These are phyloP conservation scores for Drosophila anceps DNA, from an alignment of 2,888 invertebrate genomes.

Conservation along the genomic window DNA sequence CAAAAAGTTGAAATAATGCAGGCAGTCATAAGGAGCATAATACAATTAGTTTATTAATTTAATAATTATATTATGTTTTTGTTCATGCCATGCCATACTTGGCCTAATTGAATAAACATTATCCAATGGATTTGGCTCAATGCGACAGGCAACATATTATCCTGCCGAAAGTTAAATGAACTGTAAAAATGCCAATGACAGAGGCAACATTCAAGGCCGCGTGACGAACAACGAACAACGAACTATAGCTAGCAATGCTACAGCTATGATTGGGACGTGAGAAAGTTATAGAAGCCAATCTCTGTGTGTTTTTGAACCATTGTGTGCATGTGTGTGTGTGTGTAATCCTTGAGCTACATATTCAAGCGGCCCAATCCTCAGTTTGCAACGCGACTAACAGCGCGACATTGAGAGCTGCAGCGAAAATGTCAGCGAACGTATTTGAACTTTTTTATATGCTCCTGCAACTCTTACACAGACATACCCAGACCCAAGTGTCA, in stretches of 20 bases:
- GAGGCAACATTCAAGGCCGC: constrained; percentile 65
- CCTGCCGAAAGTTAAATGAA: constrained; percentile 70
- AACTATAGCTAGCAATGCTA: constrained; percentile 10
- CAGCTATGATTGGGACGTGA: constrained; percentile 29
- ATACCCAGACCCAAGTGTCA: constrained; percentile 40
- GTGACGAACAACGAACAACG: constrained; percentile 34
- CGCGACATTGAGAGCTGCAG: constrained; percentile 63
- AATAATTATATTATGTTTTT: background rate
- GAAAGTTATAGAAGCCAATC: constrained; percentile 30
- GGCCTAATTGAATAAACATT: background rate
- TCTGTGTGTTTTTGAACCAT: constrained; percentile 21
- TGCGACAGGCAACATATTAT: constrained; percentile 7
- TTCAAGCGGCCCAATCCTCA: constrained; percentile 19
- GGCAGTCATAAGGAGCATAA: no score
- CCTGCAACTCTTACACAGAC: constrained; percentile 44
- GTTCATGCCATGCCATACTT: no score
- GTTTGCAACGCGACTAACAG: constrained; percentile 37
- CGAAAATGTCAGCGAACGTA: constrained; percentile 77
- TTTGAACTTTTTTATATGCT: constrained; percentile 67
- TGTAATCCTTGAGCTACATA: constrained; percentile 69
- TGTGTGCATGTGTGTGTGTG: constrained; percentile 7
- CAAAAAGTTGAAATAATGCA: background rate
- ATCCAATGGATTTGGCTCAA: background rate
- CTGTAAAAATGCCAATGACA: constrained; percentile 76
- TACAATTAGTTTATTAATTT: background rate